A percentile compares a stretch with the other conserved stretches of the same genome.
phyloP scores from a whole-genome alignment of 2,113 vertebrate species.

The Ammodytes marinus region DNA sequence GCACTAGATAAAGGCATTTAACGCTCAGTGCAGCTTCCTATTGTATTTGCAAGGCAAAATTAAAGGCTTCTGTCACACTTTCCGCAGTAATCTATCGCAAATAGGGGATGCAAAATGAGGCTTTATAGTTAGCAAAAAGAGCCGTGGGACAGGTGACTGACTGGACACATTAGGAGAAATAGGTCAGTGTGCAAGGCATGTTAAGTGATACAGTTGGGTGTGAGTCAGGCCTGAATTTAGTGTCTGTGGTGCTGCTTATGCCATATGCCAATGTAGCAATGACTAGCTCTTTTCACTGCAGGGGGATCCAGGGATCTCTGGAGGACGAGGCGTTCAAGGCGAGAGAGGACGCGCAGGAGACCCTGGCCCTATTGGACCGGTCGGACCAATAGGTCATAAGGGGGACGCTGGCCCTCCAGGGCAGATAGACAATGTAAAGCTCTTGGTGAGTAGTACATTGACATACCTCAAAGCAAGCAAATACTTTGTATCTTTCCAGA shows the following conservation, averaged over 20 bases:
- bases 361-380: conserved; percentile 85
- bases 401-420: conserved; percentile 90
- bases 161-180: conserved; percentile 45
- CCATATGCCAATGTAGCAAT: neutral
- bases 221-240: neutral
- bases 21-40: conserved; percentile 51
- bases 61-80: conserved; percentile 67
- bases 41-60: conserved; percentile 61
- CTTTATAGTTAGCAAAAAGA: conserved; percentile 37
- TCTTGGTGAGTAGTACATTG: conserved; percentile 82
- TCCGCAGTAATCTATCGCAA: conserved; percentile 61
- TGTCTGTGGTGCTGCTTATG: neutral
- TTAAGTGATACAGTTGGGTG: conserved; percentile 17
- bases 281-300: conserved; percentile 61
- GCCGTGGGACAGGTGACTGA: conserved; percentile 46
- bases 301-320: conserved; percentile 97
- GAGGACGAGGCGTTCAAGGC: conserved; percentile 93
- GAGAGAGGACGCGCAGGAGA: conserved; percentile 92
- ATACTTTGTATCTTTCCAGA: neutral
- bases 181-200: conserved; percentile 29
- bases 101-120: conserved; percentile 57
- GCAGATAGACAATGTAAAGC: conserved; percentile 70
- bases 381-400: conserved; percentile 84
- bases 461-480: conserved; percentile 12
- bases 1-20: conserved; percentile 67